These are phyloP conservation scores for Bombylius discolor DNA, from an alignment of 2,888 invertebrate species.

Conservation along the genomic window DNA sequence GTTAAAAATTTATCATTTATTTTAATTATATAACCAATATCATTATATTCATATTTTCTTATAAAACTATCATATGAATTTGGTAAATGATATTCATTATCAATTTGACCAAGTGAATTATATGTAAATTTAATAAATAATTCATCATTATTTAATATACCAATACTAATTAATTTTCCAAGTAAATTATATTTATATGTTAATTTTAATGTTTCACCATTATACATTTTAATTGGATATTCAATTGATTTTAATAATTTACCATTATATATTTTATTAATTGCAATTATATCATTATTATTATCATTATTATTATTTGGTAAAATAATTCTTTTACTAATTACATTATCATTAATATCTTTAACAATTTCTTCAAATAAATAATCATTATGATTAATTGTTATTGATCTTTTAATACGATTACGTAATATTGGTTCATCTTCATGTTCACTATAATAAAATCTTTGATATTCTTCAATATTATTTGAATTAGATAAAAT, in stretches of 20 bases:
- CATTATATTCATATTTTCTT: slow-evolving; percentile 4
- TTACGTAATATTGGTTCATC: neutral
- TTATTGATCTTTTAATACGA: neutral
- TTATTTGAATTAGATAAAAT: neutral
- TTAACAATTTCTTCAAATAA: neutral
- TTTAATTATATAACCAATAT: slow-evolving; percentile 12
- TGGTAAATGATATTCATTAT: neutral
- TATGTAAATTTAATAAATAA: neutral
- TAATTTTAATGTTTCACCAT: neutral
- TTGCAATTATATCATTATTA: neutral
- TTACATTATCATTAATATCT: neutral
- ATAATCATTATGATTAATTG: neutral
- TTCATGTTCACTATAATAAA: neutral
- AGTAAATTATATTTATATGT: neutral
- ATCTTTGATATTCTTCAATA: neutral
- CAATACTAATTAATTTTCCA: neutral
- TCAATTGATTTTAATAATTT: neutral
- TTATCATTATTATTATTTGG: neutral
- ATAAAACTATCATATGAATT: neutral
- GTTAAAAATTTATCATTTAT: slow-evolving; percentile 13
- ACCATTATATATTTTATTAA: neutral
- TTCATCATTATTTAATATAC: neutral
- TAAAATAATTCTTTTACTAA: neutral
- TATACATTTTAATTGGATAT: neutral
- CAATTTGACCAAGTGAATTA: neutral